Conservation (phyloP, 2,797 vertebrate genomes). For the Distichodus sexfasciatus region DNA sequence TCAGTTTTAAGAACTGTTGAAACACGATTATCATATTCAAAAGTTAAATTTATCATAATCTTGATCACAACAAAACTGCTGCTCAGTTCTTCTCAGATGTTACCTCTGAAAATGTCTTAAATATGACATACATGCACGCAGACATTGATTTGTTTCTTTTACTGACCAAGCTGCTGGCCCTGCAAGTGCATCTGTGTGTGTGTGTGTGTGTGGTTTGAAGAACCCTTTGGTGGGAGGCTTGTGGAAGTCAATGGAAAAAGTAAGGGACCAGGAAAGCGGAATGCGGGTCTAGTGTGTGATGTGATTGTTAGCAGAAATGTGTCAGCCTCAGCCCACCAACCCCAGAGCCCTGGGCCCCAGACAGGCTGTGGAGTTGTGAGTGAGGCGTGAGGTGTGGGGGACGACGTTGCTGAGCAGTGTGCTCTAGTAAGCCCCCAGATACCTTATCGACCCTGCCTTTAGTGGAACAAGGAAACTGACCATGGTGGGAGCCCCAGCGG, state of each 20-base stretch:
- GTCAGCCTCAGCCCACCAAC: slow-evolving; percentile 75
- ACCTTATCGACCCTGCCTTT: slow-evolving; percentile 65
- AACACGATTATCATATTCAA: no score
- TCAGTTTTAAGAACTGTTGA: no score
- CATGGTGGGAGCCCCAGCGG: slow-evolving; percentile 1
- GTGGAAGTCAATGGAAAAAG: slow-evolving; percentile 46
- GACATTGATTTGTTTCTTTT: slow-evolving; percentile 6
- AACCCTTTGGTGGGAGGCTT: slow-evolving; percentile 20
- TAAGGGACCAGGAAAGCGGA: slow-evolving; percentile 78
- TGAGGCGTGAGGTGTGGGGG: slow-evolving; percentile 47
- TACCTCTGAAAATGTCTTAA: background rate
- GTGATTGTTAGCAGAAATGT: slow-evolving; percentile 98
- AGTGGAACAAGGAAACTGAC: slow-evolving; percentile 64
- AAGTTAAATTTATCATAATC: background rate
- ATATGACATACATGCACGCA: background rate
- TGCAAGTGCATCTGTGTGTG: slow-evolving; percentile 22
- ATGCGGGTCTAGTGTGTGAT: slow-evolving; percentile 92
- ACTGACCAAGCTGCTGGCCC: slow-evolving; percentile 20
- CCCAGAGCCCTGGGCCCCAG: slow-evolving; percentile 57
- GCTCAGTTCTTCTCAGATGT: background rate
- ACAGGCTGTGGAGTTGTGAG: slow-evolving; percentile 59
- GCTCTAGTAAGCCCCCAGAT: slow-evolving; percentile 60
- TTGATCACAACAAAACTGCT: no score
- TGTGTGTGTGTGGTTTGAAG: slow-evolving; percentile 16
- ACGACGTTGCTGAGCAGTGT: slow-evolving; percentile 45